Conservation (phyloP, 1,140 invertebrate species). For the Gryllus bimaculatus region DNA sequence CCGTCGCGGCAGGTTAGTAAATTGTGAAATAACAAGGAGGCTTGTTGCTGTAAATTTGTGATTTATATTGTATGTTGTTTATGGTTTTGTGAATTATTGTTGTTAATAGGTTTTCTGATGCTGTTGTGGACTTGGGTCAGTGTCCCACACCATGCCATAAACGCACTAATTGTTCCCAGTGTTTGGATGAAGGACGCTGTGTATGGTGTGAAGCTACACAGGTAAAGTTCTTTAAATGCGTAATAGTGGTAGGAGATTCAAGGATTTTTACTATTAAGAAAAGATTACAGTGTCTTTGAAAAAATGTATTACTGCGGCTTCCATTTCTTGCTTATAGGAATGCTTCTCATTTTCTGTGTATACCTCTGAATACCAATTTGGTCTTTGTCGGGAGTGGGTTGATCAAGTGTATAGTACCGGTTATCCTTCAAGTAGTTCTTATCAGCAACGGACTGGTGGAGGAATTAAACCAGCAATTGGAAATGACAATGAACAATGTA, state of each 20-base stretch:
- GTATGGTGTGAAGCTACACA: conserved; percentile 88
- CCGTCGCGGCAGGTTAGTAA: conserved; percentile 54
- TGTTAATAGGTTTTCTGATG: conserved; percentile 35
- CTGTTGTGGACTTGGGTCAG: conserved; percentile 45
- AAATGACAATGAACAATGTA: conserved; percentile 49
- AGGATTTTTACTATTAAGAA: neutral
- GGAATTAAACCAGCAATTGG: neutral
- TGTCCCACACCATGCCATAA: conserved; percentile 69
- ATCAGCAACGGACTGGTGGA: neutral
- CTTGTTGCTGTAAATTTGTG: neutral
- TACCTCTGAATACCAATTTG: conserved; percentile 87
- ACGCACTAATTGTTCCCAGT: conserved; percentile 66
- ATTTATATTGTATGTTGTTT: conserved; percentile 24
- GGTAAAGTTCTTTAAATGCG: conserved; percentile 29
- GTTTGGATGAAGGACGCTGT: conserved; percentile 78
- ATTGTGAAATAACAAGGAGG: conserved; percentile 14
- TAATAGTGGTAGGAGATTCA: neutral
- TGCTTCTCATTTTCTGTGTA: conserved; percentile 93
- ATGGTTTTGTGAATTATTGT: neutral
- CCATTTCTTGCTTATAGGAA: conserved; percentile 34
- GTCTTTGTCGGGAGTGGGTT: conserved; percentile 84
- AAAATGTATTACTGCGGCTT: neutral
- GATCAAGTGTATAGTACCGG: conserved; percentile 45
- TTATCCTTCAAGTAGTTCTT: neutral
- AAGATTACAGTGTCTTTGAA: neutral